Evolutionary conservation across 2,888 invertebrate genomes (phyloP).

Genomic region (Bugula neritina): DNA sequence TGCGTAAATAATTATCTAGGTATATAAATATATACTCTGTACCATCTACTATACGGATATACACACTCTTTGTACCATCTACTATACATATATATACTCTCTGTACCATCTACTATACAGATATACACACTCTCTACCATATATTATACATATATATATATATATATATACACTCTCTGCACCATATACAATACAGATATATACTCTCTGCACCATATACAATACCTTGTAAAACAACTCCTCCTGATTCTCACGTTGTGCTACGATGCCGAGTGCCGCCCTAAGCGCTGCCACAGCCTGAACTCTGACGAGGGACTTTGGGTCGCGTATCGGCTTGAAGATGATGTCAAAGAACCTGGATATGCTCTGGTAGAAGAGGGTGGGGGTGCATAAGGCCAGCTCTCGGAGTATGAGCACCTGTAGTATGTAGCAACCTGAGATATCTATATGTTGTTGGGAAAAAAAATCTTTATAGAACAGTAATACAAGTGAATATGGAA

Average conservation of each 20-base stretch:
- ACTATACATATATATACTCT: background rate
- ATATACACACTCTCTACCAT: background rate
- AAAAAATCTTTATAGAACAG: too few species aligned
- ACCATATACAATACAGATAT: background rate
- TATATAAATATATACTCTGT: background rate
- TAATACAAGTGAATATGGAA: too few species aligned
- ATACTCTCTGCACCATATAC: background rate
- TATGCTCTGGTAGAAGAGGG: conserved; percentile 73
- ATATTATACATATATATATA: background rate
- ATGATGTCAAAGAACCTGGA: conserved; percentile 73
- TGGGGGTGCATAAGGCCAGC: conserved; percentile 88
- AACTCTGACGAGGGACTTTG: conserved; percentile 82
- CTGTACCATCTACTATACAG: background rate
- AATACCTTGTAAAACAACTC: conserved; percentile 70
- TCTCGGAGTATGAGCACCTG: conserved; percentile 78
- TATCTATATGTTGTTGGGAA: background rate
- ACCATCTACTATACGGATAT: background rate
- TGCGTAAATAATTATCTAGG: conserved; percentile 27
- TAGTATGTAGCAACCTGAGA: conserved; percentile 26
- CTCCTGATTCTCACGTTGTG: conserved; percentile 85
- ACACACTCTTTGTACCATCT: background rate
- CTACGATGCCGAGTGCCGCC: conserved; percentile 86
- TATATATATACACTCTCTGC: background rate
- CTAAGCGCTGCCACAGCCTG: conserved; percentile 89
- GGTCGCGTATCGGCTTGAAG: conserved; percentile 82